These are phyloP conservation scores for Emesis furor DNA, from an alignment of 2,888 invertebrate genomes.

Conservation along the genomic window DNA sequence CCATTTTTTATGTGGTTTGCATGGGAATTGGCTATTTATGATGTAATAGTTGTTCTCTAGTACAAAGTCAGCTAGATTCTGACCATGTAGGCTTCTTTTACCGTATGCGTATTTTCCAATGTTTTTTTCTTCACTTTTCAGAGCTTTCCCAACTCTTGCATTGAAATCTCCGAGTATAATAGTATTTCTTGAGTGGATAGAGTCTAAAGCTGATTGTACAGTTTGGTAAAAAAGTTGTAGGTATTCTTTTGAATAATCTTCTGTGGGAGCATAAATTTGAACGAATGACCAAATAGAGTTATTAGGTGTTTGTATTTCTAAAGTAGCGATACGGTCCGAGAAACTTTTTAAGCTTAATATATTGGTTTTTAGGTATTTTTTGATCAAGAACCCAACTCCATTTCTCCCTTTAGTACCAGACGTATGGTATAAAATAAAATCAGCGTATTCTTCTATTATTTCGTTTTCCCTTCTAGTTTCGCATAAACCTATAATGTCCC, in stretches of 20 bases:
- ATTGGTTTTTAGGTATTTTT: slow-evolving; percentile 50
- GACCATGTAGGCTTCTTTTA: slow-evolving; percentile 48
- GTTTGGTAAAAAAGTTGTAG: slow-evolving; percentile 39
- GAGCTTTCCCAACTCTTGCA: slow-evolving; percentile 45
- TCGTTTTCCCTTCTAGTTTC: slow-evolving; percentile 65
- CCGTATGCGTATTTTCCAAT: slow-evolving; percentile 52
- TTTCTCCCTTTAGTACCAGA: slow-evolving; percentile 53
- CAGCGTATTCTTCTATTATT: slow-evolving; percentile 62
- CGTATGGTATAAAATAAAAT: slow-evolving; percentile 66
- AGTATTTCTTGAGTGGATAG: slow-evolving; percentile 37
- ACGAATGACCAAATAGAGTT: slow-evolving; percentile 43
- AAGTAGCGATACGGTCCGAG: slow-evolving; percentile 61
- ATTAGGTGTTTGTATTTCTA: slow-evolving; percentile 48
- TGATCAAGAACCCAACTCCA: slow-evolving; percentile 69
- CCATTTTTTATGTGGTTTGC: background rate
- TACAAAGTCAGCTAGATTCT: slow-evolving; percentile 14
- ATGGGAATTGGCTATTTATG: slow-evolving; percentile 19
- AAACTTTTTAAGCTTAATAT: slow-evolving; percentile 55
- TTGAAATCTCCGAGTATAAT: slow-evolving; percentile 14
- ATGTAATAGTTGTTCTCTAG: background rate
- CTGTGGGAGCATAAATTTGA: slow-evolving; percentile 53
- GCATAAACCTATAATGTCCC: slow-evolving; percentile 65
- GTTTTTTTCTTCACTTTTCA: slow-evolving; percentile 40
- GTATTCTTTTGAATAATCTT: slow-evolving; percentile 46
- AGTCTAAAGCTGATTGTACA: slow-evolving; percentile 40